These are phyloP conservation scores for Melipona beecheii DNA, from an alignment of 2,888 invertebrate genomes.

Conservation along the genomic window DNA sequence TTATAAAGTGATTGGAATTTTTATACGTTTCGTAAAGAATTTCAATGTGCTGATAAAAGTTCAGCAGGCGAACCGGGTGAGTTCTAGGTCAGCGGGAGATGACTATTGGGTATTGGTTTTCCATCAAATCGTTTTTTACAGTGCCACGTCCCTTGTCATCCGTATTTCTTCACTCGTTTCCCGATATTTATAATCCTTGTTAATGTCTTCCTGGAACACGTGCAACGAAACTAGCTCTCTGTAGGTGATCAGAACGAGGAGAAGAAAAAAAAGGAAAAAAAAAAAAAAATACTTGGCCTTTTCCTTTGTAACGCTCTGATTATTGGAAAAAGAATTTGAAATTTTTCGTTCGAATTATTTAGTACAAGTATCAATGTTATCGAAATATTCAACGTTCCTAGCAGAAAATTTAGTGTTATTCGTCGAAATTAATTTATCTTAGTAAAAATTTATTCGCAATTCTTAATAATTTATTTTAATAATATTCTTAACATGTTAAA, in stretches of 20 bases:
- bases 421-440: too few species aligned
- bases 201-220: slow-evolving; percentile 44
- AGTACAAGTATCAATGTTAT: too few species aligned
- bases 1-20: slow-evolving; percentile 4
- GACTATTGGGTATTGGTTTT: slow-evolving; percentile 73
- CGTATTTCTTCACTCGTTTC: slow-evolving; percentile 29
- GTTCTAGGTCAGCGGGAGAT: slow-evolving; percentile 61
- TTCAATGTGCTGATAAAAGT: slow-evolving; percentile 42
- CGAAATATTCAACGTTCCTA: too few species aligned
- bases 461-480: too few species aligned
- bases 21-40: slow-evolving; percentile 31
- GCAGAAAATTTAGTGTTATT: too few species aligned
- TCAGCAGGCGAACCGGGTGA: slow-evolving; percentile 19
- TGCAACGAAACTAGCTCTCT: slow-evolving; percentile 21
- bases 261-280: neutral
- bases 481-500: too few species aligned
- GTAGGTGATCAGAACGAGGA: slow-evolving; percentile 14
- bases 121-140: slow-evolving; percentile 67
- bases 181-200: slow-evolving; percentile 66
- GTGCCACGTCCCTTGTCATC: slow-evolving; percentile 36
- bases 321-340: neutral
- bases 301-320: slow-evolving; percentile 1
- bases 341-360: neutral
- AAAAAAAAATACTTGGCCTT: slow-evolving; percentile 1
- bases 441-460: too few species aligned